A percentile compares a stretch with the other conserved stretches of the same genome.
Conservation (phyloP, 2,888 invertebrate genomes). For the Luperina nickerlii region DNA sequence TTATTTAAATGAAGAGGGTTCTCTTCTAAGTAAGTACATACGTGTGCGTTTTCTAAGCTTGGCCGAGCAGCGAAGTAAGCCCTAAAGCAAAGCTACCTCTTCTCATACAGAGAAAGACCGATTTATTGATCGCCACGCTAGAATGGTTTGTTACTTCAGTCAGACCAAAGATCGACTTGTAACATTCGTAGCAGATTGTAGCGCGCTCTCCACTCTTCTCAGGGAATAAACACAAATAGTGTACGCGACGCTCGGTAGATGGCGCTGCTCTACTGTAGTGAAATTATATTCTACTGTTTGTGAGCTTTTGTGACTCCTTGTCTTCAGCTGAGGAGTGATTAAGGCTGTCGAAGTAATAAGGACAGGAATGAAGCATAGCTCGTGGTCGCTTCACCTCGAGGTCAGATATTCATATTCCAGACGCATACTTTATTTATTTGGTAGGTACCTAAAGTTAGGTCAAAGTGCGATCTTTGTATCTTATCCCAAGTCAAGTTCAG, state of each 20-base stretch:
- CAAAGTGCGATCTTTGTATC: not conserved
- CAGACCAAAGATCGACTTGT: not conserved
- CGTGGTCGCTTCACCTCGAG: not conserved
- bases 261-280: not conserved
- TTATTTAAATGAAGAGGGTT: too few species aligned
- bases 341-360: not conserved
- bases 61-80: not conserved
- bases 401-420: not conserved
- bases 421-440: not conserved
- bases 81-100: not conserved
- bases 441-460: not conserved
- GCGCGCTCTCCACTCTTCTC: not conserved
- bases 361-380: not conserved
- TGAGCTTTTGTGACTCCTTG: not conserved
- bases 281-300: not conserved
- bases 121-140: not conserved
- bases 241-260: not conserved
- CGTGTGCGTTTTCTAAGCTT: not conserved
- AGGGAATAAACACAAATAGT: not conserved
- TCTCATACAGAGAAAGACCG: not conserved
- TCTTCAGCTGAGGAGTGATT: not conserved
- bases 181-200: not conserved
- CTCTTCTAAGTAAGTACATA: not conserved
- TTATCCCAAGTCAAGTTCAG: not conserved
- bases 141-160: not conserved